Percentiles rank a stretch among this genome's conserved stretches.
Evolutionary conservation across 2,888 invertebrate species (phyloP).

Genomic region (Pristionchus japonicus): DNA sequence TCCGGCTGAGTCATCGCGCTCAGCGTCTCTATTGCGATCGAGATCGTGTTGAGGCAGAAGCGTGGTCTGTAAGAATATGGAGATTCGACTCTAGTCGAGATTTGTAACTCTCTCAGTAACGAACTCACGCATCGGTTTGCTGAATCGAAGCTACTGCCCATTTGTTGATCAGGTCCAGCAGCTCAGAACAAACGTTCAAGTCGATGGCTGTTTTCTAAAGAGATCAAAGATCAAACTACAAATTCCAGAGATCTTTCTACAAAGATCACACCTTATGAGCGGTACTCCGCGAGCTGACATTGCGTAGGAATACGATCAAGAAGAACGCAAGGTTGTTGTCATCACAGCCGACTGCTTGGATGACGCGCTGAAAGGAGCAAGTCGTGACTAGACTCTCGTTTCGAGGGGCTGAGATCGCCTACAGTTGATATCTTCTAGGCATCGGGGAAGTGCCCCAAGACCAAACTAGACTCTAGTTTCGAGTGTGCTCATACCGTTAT

Average conservation of each 20-base stretch:
- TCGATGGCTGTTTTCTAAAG: background rate
- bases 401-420: background rate
- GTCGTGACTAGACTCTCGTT: background rate
- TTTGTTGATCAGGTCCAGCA: background rate
- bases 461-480: background rate
- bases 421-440: background rate
- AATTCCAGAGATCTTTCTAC: background rate
- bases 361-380: background rate
- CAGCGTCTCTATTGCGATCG: background rate
- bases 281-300: background rate
- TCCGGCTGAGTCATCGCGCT: background rate
- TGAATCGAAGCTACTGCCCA: background rate
- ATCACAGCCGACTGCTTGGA: background rate
- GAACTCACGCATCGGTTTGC: background rate
- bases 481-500: background rate
- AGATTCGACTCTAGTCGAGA: background rate
- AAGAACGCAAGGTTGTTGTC: background rate
- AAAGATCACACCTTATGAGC: background rate
- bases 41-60: background rate
- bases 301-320: background rate
- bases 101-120: background rate
- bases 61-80: background rate
- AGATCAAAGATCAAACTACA: slow-evolving; percentile 3
- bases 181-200: background rate
- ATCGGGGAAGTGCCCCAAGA: background rate